Evolutionary conservation across 1,140 invertebrate species (phyloP).

Genomic region (Heliconius himera): DNA sequence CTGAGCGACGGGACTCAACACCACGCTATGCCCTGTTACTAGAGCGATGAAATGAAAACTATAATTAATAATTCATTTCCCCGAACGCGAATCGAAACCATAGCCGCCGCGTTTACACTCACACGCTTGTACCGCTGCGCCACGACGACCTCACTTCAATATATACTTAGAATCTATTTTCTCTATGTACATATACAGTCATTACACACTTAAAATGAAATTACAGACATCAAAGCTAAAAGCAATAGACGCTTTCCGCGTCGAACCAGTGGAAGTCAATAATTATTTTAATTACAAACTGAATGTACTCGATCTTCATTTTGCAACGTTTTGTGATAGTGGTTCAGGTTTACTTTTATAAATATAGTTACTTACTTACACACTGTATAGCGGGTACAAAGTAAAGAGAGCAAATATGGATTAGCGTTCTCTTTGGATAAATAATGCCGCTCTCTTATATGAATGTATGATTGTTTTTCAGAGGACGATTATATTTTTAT

Average conservation of each 20-base stretch:
- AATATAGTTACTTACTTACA: neutral
- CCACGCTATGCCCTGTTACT: no score
- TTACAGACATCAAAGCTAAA: constrained; percentile 8
- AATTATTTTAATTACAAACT: constrained; percentile 15
- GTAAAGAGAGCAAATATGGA: neutral
- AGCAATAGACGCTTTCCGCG: constrained; percentile 13
- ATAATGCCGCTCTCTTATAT: neutral
- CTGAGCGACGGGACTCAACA: no score
- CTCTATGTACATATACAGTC: neutral
- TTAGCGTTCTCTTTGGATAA: neutral
- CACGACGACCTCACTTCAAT: neutral
- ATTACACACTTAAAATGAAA: constrained; percentile 9
- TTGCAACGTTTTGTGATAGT: constrained; percentile 8
- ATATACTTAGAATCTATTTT: neutral
- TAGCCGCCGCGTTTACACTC: no score
- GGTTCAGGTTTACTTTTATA: neutral
- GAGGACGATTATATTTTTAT: neutral
- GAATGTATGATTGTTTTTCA: neutral
- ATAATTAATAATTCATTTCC: no score
- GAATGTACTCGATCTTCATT: constrained; percentile 1
- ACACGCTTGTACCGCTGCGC: no score
- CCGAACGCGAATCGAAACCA: no score
- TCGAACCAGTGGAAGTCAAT: constrained; percentile 1
- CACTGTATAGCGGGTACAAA: neutral
- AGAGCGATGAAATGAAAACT: no score